Evolutionary conservation across 2,888 invertebrate genomes (phyloP).

Genomic region (Clanis bilineata): DNA sequence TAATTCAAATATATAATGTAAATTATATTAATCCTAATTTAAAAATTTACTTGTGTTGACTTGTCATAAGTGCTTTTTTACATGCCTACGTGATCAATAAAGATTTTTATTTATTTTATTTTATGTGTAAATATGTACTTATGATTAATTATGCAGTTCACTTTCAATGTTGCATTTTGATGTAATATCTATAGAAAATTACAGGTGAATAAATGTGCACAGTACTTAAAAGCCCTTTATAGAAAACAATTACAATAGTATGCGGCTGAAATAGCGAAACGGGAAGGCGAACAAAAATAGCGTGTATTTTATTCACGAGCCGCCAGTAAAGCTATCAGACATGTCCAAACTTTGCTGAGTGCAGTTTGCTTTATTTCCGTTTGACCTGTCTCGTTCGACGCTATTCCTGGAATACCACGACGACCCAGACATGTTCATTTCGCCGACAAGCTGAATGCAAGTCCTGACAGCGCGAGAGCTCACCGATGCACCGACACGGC

Average conservation of each 20-base stretch:
- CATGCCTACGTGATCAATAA: too few species aligned
- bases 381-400: conserved; percentile 74
- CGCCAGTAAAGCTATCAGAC: conserved; percentile 71
- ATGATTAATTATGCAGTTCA: too few species aligned
- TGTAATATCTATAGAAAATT: too few species aligned
- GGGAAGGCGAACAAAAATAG: conserved; percentile 55
- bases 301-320: conserved; percentile 72
- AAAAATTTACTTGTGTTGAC: too few species aligned
- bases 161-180: neutral
- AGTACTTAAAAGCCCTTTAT: neutral
- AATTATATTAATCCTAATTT: too few species aligned
- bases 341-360: conserved; percentile 76
- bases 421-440: conserved; percentile 72
- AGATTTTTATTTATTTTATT: too few species aligned
- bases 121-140: too few species aligned
- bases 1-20: too few species aligned
- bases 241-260: conserved; percentile 41
- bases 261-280: conserved; percentile 34
- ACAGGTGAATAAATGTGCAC: neutral
- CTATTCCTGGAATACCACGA: conserved; percentile 68
- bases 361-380: conserved; percentile 78
- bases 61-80: too few species aligned
- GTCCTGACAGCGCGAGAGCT: conserved; percentile 61
- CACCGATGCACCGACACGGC: conserved; percentile 64
- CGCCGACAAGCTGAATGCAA: conserved; percentile 71